Percentiles rank a stretch among this genome's conserved stretches.
Conservation (phyloP, 2,888 invertebrate species). For the Drosophila neonasuta region DNA sequence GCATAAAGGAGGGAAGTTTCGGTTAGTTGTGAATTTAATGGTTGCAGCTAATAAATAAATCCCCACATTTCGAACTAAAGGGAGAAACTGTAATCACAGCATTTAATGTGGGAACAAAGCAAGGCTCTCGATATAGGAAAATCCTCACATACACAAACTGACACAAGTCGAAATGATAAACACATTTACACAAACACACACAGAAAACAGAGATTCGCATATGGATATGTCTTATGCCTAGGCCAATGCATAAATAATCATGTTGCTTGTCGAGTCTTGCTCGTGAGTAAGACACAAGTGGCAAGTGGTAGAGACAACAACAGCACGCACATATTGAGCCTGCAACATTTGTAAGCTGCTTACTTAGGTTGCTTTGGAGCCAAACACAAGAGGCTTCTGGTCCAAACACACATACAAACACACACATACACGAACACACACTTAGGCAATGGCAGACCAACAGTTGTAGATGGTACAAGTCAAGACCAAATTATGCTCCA, state of each 20-base stretch:
- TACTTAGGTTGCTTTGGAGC: constrained; percentile 34
- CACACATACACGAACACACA: not conserved
- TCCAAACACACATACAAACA: constrained; percentile 1
- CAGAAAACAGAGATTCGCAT: constrained; percentile 11
- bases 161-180: constrained; percentile 37
- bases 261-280: constrained; percentile 23
- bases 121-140: constrained; percentile 8
- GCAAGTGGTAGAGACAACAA: constrained; percentile 11
- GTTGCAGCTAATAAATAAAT: constrained; percentile 30
- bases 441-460: not conserved
- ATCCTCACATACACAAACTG: constrained; percentile 20
- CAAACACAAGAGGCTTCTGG: constrained; percentile 19
- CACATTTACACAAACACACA: constrained; percentile 6
- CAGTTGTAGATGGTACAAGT: constrained; percentile 22
- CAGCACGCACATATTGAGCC: constrained; percentile 2
- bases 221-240: constrained; percentile 49
- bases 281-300: not conserved
- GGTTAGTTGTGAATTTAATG: constrained; percentile 26
- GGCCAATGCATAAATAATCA: constrained; percentile 69
- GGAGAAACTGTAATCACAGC: constrained; percentile 35
- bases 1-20: not conserved
- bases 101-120: constrained; percentile 36
- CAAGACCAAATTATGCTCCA: constrained; percentile 32
- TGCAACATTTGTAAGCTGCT: constrained; percentile 53
- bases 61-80: constrained; percentile 9